Evolutionary conservation across 2,888 invertebrate species (phyloP).

Genomic region (Pardosa pseudoannulata): DNA sequence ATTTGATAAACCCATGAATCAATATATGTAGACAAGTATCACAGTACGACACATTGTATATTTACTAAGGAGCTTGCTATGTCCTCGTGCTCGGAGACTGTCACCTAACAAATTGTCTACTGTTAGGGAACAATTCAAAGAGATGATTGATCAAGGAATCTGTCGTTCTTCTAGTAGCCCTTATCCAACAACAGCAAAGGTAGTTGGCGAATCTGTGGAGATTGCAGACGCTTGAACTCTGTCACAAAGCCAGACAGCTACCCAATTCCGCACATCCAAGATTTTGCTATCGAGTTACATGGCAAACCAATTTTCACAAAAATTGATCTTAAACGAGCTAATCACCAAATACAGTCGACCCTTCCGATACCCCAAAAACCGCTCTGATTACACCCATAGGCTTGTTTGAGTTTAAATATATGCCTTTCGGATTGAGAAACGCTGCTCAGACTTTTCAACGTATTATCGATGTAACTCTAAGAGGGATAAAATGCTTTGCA

Average conservation of each 20-base stretch:
- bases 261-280: neutral
- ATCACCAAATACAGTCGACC: constrained; percentile 20
- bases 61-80: constrained; percentile 17
- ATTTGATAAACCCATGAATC: neutral
- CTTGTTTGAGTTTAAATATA: neutral
- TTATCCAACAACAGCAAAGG: constrained; percentile 28
- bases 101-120: constrained; percentile 3
- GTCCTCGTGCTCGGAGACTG: constrained; percentile 5
- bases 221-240: constrained; percentile 24
- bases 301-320: neutral
- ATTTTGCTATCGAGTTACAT: neutral
- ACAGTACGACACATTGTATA: neutral
- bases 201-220: constrained; percentile 30
- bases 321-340: neutral
- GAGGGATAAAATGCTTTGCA: constrained; percentile 6
- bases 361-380: constrained; percentile 3
- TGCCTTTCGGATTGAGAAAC: neutral
- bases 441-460: neutral
- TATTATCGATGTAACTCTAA: neutral
- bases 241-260: neutral
- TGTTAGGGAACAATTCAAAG: neutral
- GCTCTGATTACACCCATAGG: neutral
- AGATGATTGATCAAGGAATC: constrained; percentile 19
- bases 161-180: constrained; percentile 27
- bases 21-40: neutral